Percentiles rank a stretch among this genome's conserved stretches.
phyloP scores from a whole-genome alignment of 1,140 invertebrate genomes.

The Drosophila sulfurigaster region DNA sequence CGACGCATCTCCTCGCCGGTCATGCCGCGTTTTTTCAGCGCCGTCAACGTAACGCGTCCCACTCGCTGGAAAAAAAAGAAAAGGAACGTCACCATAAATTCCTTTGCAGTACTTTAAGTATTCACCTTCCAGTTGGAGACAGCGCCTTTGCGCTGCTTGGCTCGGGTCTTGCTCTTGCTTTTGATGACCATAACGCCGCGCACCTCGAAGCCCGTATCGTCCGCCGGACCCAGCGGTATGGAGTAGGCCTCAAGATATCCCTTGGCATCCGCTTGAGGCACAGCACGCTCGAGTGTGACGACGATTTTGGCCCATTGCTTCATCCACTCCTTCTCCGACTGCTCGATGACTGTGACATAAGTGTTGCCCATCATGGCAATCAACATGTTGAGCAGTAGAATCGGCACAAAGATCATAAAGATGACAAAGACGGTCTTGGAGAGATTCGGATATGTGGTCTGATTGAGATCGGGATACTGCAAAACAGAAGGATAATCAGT shows the following conservation, averaged over 20 bases:
- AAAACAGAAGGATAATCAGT: conserved; percentile 47
- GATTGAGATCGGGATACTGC: conserved; percentile 96
- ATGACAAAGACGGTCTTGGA: conserved; percentile 97
- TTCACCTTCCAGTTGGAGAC: conserved; percentile 98
- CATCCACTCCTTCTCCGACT: conserved; percentile 99
- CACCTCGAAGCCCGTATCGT: conserved; percentile 92
- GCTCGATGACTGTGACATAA: conserved; percentile 98
- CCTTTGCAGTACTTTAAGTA: no score
- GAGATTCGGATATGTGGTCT: conserved; percentile 95
- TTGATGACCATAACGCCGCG: conserved; percentile 99
- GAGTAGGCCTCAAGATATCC: conserved; percentile 97
- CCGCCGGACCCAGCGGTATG: conserved; percentile 94
- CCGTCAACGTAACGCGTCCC: conserved; percentile 94
- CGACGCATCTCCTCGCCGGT: conserved; percentile 93
- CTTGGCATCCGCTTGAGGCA: conserved; percentile 94
- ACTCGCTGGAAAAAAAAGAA: conserved; percentile 88
- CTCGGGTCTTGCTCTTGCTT: conserved; percentile 97
- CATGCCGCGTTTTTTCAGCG: conserved; percentile 92
- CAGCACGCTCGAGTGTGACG: conserved; percentile 96
- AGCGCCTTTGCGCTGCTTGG: conserved; percentile 98
- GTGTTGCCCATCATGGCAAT: conserved; percentile 99
- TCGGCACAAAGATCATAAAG: conserved; percentile 99
- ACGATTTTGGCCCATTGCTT: conserved; percentile 99
- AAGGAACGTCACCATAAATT: background rate
- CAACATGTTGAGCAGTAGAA: conserved; percentile 98